Evolutionary conservation across 2,797 vertebrate genomes (phyloP), one percentile per base, ranked within the genome.

Genomic region (Pygocentrus nattereri): DNA sequence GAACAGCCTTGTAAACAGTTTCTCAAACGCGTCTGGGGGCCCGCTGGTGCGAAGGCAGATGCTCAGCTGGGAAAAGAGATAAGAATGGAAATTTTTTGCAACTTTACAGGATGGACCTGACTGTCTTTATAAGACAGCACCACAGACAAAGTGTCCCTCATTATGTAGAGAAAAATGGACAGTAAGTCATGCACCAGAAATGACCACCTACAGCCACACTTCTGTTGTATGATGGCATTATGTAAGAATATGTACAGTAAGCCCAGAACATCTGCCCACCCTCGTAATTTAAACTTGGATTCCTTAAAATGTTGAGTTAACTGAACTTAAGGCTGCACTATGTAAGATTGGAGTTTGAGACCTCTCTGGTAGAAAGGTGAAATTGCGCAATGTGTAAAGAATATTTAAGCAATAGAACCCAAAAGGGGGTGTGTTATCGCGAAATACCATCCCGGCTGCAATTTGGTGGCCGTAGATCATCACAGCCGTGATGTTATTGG

Each of bases 1-100:
- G 52, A 80, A 76, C 67, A 69, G 82, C 78, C 78, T 84, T 80
- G 82, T 84, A 77, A 84, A 84, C 74, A 76, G 13, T 80, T 56
- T 52, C 74, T 67, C 74, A 41, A 74, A 73, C n/a, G 56, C 31
- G 50, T 62, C 49, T 73, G 31, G 77, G 65, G 47, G 62, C 56
- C 62, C 67, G 23, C 61, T 73, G 68, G n/a, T 50, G 47, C n/a
- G 13, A 62, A 47, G 61, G 68, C 49, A 76, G 74, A 75, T 56
- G 13, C 12, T 23, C 65, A 71, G 65, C 41, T 64, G 31, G 25
- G 49, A 75, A 83, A 79, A 65, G 31, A 71, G 49, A 64, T 70
- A 76, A 72, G 68, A 61, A 50, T 31, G 62, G 58, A 49, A 50
- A 73, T 76, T 76, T n/a, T 79, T 23, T 31, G 8, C 15, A 50